These are phyloP conservation scores for Arothron firmamentum DNA, from an alignment of 2,113 vertebrate genomes.

Conservation along the genomic window DNA sequence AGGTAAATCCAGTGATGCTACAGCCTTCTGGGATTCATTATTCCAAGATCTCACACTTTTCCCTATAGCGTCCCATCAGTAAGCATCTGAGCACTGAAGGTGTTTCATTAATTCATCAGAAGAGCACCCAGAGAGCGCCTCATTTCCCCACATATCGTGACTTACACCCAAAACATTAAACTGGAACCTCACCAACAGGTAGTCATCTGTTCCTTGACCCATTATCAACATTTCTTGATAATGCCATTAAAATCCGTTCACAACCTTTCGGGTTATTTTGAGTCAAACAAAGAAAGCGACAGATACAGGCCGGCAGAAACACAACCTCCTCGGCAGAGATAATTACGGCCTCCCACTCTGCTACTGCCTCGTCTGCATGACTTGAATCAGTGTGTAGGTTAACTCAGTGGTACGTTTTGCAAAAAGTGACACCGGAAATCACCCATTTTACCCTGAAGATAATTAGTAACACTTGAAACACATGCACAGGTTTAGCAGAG, in stretches of 20 bases:
- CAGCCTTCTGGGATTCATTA: neutral
- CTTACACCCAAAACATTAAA: no score
- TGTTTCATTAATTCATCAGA: conserved; percentile 53
- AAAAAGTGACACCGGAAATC: neutral
- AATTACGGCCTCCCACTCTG: neutral
- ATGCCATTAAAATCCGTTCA: no score
- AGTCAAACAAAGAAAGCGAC: no score
- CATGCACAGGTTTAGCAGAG: no score
- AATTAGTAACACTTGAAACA: neutral
- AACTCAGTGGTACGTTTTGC: no score
- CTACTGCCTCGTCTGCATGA: conserved; percentile 5
- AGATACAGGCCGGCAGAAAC: no score
- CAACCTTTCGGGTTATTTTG: no score
- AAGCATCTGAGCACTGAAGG: conserved; percentile 42
- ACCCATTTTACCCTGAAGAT: neutral
- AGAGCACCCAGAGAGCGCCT: conserved; percentile 10
- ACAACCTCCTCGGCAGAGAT: no score
- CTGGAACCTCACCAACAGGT: no score
- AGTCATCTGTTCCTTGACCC: no score
- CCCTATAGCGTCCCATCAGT: conserved; percentile 46
- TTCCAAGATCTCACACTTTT: conserved; percentile 29
- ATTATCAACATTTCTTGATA: no score
- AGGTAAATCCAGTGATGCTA: neutral
- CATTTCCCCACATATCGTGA: neutral
- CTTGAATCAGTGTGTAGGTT: conserved; percentile 10